Evolutionary conservation across 2,888 invertebrate genomes (phyloP), one percentile per base, ranked within the genome.

Genomic region (Carpatolechia fugitivella): DNA sequence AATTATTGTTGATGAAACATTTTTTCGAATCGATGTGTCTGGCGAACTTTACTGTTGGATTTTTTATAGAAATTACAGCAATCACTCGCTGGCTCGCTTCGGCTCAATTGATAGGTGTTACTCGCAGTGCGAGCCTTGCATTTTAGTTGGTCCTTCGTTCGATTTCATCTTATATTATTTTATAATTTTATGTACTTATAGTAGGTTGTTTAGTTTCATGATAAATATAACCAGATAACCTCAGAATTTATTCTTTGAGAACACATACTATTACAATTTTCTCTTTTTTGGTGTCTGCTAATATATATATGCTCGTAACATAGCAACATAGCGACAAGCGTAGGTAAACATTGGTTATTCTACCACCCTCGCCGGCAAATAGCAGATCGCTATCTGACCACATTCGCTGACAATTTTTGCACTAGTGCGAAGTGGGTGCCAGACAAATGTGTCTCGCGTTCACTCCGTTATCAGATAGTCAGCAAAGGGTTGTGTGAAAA

Each of bases 1-100:
- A 89, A 90, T 89, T 89, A 89, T 87, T 90, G 82, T 87, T 88
- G 88, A 89, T 90, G 90, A 88, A 90, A 87, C 84, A 87, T 87
- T 88, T 89, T 87, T 89, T 85, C 78, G 82, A 84, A 84, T 86
- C 85, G 78, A 81, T 85, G 82, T 84, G 80, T 85, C 85, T 87
- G 86, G 86, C 76, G 89, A 86, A 81, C 89, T 79, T 82, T 89
- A 90, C 89, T 82, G 90, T 79, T 83, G 78, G 81, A 76, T 80
- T 80, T 82, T 85, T 86, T 79, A 81, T 77, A 85, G 81, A 89
- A 87, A 90, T 90, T 89, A 89, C 85, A 78, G 87, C 86, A 86
- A 88, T 88, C 84, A 74, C 74, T 77, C 70, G 76, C 71, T 75
- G 77, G 74, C 70, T 73, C 80, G 79, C 75, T 65, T 72, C 72